A percentile compares a stretch with the other conserved stretches of the same genome.
These are phyloP conservation scores for Ranitomeya imitator DNA, from an alignment of 2,113 vertebrate genomes.

Conservation along the genomic window DNA sequence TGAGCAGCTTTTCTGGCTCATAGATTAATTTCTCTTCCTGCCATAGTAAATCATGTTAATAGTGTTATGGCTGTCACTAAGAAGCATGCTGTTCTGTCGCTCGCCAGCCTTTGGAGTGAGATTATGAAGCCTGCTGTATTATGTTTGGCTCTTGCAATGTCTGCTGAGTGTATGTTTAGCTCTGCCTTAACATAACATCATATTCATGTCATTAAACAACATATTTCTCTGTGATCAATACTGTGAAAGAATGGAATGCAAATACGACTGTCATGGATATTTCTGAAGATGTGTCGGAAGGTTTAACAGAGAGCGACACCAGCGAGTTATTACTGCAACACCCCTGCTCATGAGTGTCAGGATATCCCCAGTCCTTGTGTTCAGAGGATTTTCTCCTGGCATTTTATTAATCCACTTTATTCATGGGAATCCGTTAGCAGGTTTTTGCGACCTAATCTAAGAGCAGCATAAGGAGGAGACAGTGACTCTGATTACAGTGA, in stretches of 20 bases:
- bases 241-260: neutral
- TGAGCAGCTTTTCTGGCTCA: conserved; percentile 10
- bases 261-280: conserved; percentile 16
- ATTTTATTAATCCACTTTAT: neutral
- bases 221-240: conserved; percentile 28
- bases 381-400: neutral
- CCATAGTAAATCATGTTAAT: conserved; percentile 22
- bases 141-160: conserved; percentile 35
- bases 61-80: conserved; percentile 43
- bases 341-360: neutral
- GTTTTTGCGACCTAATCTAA: too few species aligned
- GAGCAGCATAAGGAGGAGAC: too few species aligned
- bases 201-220: conserved; percentile 43
- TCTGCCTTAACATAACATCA: conserved; percentile 36
- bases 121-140: conserved; percentile 25
- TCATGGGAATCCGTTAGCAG: too few species aligned
- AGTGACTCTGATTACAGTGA: too few species aligned
- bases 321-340: neutral
- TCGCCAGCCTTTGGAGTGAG: conserved; percentile 13
- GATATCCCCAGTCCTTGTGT: neutral
- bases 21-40: neutral
- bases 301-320: conserved; percentile 7
- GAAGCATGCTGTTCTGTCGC: conserved; percentile 42
- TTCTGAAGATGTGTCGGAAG: neutral
- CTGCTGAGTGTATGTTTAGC: conserved; percentile 39